Evolutionary conservation across 2,113 vertebrate species (phyloP).

Genomic region (Phylloscopus trochilus): DNA sequence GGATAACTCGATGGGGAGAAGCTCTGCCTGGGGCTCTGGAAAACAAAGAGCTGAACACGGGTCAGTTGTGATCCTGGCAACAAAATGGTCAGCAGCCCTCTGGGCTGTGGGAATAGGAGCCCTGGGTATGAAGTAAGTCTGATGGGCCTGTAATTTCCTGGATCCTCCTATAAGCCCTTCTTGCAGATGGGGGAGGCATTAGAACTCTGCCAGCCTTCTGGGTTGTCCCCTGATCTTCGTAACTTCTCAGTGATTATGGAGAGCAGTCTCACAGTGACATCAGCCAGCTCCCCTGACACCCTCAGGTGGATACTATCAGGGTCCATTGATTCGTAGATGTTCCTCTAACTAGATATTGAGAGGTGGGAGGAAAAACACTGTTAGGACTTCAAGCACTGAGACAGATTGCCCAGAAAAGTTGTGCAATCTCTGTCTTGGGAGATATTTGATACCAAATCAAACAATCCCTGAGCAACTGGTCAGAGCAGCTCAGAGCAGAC

Average conservation of each 20-base stretch:
- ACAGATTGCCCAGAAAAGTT: neutral
- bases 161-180: neutral
- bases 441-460: neutral
- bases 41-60: neutral
- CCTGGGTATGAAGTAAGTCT: neutral
- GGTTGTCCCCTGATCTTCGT: neutral
- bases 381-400: neutral
- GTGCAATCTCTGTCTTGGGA: neutral
- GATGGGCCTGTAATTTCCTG: neutral
- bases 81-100: neutral
- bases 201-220: neutral
- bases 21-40: neutral
- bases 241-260: neutral
- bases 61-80: neutral
- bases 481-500: neutral
- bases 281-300: neutral
- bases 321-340: rapidly evolving
- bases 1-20: neutral
- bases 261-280: rapidly evolving
- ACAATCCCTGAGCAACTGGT: neutral
- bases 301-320: too few relatives aligned
- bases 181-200: neutral
- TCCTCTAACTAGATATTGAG: neutral
- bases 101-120: neutral
- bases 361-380: neutral